Percentiles rank a stretch among this genome's conserved stretches.
phyloP scores from a whole-genome alignment of 2,113 vertebrate genomes.

The Ptilonorhynchus violaceus region DNA sequence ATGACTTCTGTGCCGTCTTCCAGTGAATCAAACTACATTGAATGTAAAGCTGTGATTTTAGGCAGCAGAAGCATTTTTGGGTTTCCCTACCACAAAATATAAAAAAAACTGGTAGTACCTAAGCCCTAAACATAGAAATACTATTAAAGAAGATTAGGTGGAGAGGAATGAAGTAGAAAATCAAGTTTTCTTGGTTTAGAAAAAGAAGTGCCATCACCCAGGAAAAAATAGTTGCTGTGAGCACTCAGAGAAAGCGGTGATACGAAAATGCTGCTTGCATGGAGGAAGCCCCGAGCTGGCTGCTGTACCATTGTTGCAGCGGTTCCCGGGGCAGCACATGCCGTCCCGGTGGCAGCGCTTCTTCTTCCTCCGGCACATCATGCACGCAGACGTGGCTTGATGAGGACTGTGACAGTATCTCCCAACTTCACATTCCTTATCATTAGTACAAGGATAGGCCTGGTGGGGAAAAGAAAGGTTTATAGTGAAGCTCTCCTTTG shows the following conservation, averaged over 20 bases:
- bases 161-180: background rate
- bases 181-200: background rate
- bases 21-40: background rate
- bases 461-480: constrained; percentile 17
- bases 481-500: background rate
- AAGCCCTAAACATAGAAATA: background rate
- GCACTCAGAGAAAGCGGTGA: background rate
- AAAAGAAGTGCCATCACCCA: background rate
- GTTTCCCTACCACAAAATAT: background rate
- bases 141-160: background rate
- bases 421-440: constrained; percentile 90
- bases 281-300: background rate
- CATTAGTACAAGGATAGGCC: constrained; percentile 89
- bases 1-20: background rate
- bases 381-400: constrained; percentile 83
- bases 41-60: background rate
- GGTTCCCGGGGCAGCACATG: constrained; percentile 95
- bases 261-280: background rate
- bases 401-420: constrained; percentile 94
- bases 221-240: background rate
- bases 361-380: constrained; percentile 89
- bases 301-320: constrained; percentile 88
- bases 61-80: background rate
- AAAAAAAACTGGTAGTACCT: background rate
- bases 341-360: constrained; percentile 91